These are phyloP conservation scores for Trachelus tabidus DNA, from an alignment of 2,888 invertebrate genomes.

Conservation along the genomic window DNA sequence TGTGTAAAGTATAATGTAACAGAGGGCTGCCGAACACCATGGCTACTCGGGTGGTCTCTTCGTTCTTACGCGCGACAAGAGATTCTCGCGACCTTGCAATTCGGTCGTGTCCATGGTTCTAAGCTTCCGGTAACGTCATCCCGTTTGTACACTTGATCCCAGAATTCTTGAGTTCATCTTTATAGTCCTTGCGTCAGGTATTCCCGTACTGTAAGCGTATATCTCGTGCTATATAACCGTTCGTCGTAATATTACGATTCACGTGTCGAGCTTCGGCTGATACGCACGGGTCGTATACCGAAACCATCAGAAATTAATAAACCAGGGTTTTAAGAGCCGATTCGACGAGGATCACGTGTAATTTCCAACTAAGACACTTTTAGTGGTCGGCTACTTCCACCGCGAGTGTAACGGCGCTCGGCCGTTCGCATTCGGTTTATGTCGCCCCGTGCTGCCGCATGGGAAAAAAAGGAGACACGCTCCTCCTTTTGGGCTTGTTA, in stretches of 20 bases:
- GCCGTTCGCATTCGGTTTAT: constrained; percentile 4
- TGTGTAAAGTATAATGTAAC: constrained; percentile 54
- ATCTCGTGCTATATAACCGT: neutral
- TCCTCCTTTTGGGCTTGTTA: constrained; percentile 58
- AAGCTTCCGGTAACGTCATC: neutral
- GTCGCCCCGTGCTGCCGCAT: constrained; percentile 7
- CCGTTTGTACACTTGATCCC: neutral
- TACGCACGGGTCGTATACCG: neutral
- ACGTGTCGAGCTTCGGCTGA: neutral
- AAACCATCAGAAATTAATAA: neutral
- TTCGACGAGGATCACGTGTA: constrained; percentile 34
- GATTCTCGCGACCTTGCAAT: constrained; percentile 37
- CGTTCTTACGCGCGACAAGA: constrained; percentile 32
- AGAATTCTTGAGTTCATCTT: neutral
- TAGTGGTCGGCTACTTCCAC: constrained; percentile 26
- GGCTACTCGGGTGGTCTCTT: constrained; percentile 60
- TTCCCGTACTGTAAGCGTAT: neutral
- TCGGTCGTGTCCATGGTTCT: neutral
- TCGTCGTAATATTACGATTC: neutral
- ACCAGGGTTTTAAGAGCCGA: neutral
- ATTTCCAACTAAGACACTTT: constrained; percentile 40
- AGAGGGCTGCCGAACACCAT: constrained; percentile 46
- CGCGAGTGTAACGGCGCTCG: constrained; percentile 11
- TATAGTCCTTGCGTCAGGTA: neutral
- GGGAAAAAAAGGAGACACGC: constrained; percentile 20